A percentile compares a stretch with the other conserved stretches of the same genome.
phyloP scores from a whole-genome alignment of 2,888 invertebrate genomes.

The Ornithoptera alexandrae region DNA sequence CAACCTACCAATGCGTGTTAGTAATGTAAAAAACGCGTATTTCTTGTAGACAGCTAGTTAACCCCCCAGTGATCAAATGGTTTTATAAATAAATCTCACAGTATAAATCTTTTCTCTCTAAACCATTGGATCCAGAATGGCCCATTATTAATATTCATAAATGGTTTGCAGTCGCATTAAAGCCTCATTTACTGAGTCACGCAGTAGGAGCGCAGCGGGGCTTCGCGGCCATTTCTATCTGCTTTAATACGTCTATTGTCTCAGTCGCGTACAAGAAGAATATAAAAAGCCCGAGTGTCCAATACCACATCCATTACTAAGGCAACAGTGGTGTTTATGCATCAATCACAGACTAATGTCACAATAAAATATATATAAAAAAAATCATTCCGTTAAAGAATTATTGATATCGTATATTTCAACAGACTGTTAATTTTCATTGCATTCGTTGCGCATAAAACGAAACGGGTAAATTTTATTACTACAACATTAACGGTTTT shows the following conservation, averaged over 20 bases:
- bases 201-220: constrained; percentile 18
- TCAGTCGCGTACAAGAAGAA: constrained; percentile 2
- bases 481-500: constrained; percentile 21
- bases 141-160: constrained; percentile 33
- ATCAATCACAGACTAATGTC: not conserved
- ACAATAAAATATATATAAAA: not conserved
- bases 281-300: constrained; percentile 8
- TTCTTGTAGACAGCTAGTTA: constrained; percentile 14
- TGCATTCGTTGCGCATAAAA: constrained; percentile 23
- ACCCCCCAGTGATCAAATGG: constrained; percentile 5
- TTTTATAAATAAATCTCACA: constrained; percentile 14
- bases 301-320: not conserved
- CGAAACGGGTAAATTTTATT: constrained; percentile 26
- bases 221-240: constrained; percentile 14
- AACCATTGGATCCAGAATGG: constrained; percentile 27
- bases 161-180: constrained; percentile 32
- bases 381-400: constrained; percentile 1
- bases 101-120: constrained; percentile 27
- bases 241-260: constrained; percentile 24
- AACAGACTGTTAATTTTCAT: constrained; percentile 28
- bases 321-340: not conserved
- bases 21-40: constrained; percentile 8
- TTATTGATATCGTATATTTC: constrained; percentile 25
- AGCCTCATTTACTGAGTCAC: constrained; percentile 30
- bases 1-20: not conserved